These are phyloP conservation scores for Siderastrea radians DNA, from an alignment of 92 coral and sea anemone species.

Conservation along the genomic window DNA sequence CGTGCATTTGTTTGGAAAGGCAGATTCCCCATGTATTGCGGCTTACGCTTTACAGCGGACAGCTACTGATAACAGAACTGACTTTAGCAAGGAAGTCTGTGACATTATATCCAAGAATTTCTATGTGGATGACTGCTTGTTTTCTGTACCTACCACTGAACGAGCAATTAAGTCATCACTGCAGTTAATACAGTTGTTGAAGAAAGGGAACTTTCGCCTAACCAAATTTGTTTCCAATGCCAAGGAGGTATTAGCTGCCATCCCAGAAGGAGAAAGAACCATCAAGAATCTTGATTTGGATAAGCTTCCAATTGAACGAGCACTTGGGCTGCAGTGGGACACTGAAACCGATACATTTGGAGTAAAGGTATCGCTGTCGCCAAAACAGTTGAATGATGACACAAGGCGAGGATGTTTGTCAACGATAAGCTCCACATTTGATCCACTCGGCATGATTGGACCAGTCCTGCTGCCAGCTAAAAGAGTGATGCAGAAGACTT, in stretches of 20 bases:
- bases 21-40: constrained; percentile 64
- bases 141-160: constrained; percentile 49
- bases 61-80: constrained; percentile 27
- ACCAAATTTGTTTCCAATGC: constrained; percentile 68
- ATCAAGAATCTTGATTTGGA: constrained; percentile 57
- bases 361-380: constrained; percentile 30
- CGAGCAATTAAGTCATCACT: constrained; percentile 38
- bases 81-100: constrained; percentile 57
- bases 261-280: constrained; percentile 64
- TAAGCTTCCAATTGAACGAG: constrained; percentile 51
- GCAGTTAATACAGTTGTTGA: constrained; percentile 44
- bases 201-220: constrained; percentile 64
- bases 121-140: constrained; percentile 61
- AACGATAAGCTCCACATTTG: constrained; percentile 49
- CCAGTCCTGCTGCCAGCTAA: constrained; percentile 54
- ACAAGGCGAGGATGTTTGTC: constrained; percentile 58
- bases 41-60: constrained; percentile 55
- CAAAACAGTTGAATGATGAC: constrained; percentile 29
- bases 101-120: constrained; percentile 35
- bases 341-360: constrained; percentile 42
- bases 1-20: constrained; percentile 64
- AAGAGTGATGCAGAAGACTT: constrained; percentile 41
- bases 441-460: constrained; percentile 43
- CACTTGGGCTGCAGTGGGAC: constrained; percentile 72
- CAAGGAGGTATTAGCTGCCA: constrained; percentile 43